Evolutionary conservation across 2,888 invertebrate species (phyloP).

Genomic region (Poecilobothrus nobilitatus): DNA sequence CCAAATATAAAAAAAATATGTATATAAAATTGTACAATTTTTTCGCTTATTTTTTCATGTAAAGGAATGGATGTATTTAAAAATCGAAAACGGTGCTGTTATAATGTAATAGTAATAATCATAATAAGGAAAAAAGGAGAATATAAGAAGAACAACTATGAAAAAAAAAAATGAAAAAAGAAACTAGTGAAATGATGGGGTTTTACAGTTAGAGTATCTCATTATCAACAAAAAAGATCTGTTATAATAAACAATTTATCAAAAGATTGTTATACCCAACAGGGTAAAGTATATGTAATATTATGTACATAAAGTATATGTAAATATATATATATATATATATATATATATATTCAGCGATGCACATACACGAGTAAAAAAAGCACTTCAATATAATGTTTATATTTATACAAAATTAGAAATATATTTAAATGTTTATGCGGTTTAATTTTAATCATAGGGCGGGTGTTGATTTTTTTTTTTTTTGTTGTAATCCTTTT

Average conservation of each 20-base stretch:
- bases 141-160: neutral
- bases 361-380: too few relatives aligned
- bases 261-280: neutral
- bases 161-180: neutral
- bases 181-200: neutral
- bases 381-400: too few relatives aligned
- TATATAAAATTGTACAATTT: too few relatives aligned
- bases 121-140: too few relatives aligned
- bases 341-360: neutral
- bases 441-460: neutral
- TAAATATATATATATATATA: neutral
- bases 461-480: too few relatives aligned
- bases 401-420: neutral
- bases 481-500: too few relatives aligned
- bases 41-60: too few relatives aligned
- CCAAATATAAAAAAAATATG: too few relatives aligned
- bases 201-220: conserved; percentile 1
- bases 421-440: neutral
- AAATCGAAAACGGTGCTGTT: neutral
- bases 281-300: neutral
- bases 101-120: neutral
- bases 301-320: neutral
- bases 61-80: neutral
- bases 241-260: conserved; percentile 4
- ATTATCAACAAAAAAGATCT: neutral